These are phyloP conservation scores for Chionodraco myersi DNA, from an alignment of 2,113 vertebrate genomes.

Conservation along the genomic window DNA sequence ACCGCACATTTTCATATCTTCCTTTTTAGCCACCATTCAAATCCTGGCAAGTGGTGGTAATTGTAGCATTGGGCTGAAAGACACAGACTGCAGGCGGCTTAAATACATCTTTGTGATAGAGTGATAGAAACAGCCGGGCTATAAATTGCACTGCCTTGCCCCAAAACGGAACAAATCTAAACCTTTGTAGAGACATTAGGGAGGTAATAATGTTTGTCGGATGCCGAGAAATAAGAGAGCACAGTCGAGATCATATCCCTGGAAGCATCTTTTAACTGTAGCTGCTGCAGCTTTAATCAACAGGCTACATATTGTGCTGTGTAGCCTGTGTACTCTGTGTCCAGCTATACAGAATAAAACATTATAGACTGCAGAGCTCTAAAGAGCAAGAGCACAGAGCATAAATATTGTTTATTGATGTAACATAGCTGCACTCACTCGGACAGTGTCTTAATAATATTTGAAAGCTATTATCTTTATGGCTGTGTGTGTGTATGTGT, in stretches of 20 bases:
- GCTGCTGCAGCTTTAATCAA: constrained; percentile 54
- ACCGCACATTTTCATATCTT: constrained; percentile 65
- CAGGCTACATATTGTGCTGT: constrained; percentile 1
- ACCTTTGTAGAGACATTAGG: constrained; percentile 50
- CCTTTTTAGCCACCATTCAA: constrained; percentile 57
- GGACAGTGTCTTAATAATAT: constrained; percentile 44
- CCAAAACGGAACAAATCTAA: constrained; percentile 24
- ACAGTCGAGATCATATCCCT: constrained; percentile 31
- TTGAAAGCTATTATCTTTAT: constrained; percentile 59
- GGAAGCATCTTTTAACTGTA: constrained; percentile 42
- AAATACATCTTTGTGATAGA: constrained; percentile 38
- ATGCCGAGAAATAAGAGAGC: constrained; percentile 25
- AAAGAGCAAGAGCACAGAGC: constrained; percentile 33
- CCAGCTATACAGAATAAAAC: constrained; percentile 34
- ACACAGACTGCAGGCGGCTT: constrained; percentile 48
- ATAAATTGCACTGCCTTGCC: constrained; percentile 47
- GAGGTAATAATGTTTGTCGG: constrained; percentile 60
- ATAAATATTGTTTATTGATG: constrained; percentile 57
- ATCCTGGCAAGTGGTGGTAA: constrained; percentile 56
- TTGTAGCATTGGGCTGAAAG: constrained; percentile 52
- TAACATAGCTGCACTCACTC: constrained; percentile 46
- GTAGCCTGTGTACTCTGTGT: constrained; percentile 15
- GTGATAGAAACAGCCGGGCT: constrained; percentile 44
- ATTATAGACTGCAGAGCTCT: constrained; percentile 44
- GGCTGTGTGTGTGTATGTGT: constrained; percentile 10